phyloP scores from a whole-genome alignment of 2,113 vertebrate genomes.

The Hippocampus abdominalis region DNA sequence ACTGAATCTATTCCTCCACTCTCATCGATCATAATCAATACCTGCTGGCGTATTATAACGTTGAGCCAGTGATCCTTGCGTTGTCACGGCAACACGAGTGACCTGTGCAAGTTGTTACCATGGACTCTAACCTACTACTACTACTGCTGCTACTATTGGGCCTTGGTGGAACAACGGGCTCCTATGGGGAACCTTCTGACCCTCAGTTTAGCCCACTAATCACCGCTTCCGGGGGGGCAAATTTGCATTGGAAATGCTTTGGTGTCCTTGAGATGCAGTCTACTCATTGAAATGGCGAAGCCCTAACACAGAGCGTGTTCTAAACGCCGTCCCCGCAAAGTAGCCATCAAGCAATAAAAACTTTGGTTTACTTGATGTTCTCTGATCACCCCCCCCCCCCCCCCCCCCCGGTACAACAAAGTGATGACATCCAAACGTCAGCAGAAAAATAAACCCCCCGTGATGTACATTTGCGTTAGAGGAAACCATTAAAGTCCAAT shows the following conservation, averaged over 20 bases:
- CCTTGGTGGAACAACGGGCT: conserved; percentile 12
- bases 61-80: conserved; percentile 1
- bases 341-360: too few relatives aligned
- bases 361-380: background rate
- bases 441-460: background rate
- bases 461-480: background rate
- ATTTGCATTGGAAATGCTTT: too few relatives aligned
- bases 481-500: background rate
- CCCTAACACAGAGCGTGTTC: too few relatives aligned
- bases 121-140: conserved; percentile 20
- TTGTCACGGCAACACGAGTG: conserved; percentile 43
- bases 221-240: too few relatives aligned
- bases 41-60: conserved; percentile 16
- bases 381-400: too few relatives aligned
- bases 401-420: background rate
- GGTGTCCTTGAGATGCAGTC: too few relatives aligned
- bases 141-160: conserved; percentile 26
- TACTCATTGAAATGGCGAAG: too few relatives aligned
- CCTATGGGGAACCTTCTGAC: conserved; percentile 30
- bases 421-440: background rate
- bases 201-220: conserved; percentile 15
- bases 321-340: too few relatives aligned
- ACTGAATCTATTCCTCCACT: background rate
- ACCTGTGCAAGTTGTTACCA: conserved; percentile 24
- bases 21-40: conserved; percentile 9